These are phyloP conservation scores for Podarcis siculus DNA, from an alignment of 2,797 vertebrate species.

Conservation along the genomic window DNA sequence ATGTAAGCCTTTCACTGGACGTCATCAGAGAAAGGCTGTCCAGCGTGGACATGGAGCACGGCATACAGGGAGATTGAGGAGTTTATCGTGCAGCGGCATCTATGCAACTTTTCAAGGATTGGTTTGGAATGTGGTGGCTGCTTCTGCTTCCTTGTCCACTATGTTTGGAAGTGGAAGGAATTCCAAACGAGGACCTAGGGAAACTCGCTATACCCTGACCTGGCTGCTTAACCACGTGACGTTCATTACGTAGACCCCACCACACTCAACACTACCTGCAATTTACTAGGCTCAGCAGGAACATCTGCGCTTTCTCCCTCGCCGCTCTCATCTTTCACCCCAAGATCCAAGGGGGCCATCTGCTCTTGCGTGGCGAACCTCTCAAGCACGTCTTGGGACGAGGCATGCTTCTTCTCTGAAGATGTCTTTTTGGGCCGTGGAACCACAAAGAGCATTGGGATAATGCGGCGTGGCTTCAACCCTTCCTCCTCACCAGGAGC, in stretches of 20 bases:
- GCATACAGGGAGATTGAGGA: neutral
- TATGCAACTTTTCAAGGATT: neutral
- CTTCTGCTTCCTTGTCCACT: neutral
- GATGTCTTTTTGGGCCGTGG: slow-evolving; percentile 74
- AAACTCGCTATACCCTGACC: no score
- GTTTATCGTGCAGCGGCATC: no score
- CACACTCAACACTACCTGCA: neutral
- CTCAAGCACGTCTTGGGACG: slow-evolving; percentile 85
- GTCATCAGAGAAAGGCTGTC: no score
- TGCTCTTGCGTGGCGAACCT: slow-evolving; percentile 78
- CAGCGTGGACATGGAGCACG: neutral
- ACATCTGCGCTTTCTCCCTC: slow-evolving; percentile 47
- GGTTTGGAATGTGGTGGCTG: neutral
- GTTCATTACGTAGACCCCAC: accelerated
- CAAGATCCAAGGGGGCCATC: slow-evolving; percentile 28
- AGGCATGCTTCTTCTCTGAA: slow-evolving; percentile 63
- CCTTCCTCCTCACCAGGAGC: slow-evolving; percentile 56
- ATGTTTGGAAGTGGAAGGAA: neutral
- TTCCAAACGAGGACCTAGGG: neutral
- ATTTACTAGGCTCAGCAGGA: neutral
- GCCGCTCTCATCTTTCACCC: slow-evolving; percentile 45
- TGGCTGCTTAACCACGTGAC: neutral
- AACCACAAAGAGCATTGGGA: slow-evolving; percentile 82
- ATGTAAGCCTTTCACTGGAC: no score
- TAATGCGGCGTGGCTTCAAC: slow-evolving; percentile 73